Evolutionary conservation across 2,113 vertebrate genomes (phyloP).

Genomic region (Oryzias melastigma): DNA sequence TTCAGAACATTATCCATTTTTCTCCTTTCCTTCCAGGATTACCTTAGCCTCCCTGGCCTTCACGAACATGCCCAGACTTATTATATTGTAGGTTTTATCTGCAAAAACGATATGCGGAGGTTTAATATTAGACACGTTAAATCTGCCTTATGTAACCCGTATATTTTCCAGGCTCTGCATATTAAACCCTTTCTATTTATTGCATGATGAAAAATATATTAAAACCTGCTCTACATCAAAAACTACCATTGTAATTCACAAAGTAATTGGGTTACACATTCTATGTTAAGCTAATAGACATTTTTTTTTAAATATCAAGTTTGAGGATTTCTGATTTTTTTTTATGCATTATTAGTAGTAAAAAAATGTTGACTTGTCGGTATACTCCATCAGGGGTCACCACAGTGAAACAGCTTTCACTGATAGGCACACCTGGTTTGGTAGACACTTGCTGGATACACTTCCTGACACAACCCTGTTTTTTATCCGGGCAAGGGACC

Average conservation of each 20-base stretch:
- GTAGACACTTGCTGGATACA: too few species aligned
- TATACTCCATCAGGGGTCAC: too few species aligned
- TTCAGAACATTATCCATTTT: slow-evolving; percentile 28
- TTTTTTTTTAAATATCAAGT: too few species aligned
- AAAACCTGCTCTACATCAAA: slow-evolving; percentile 17
- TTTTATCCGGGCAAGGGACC: too few species aligned
- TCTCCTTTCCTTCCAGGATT: slow-evolving; percentile 23
- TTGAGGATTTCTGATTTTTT: background rate
- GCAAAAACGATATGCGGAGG: slow-evolving; percentile 20
- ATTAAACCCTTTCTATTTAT: slow-evolving; percentile 25
- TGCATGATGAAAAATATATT: slow-evolving; percentile 22
- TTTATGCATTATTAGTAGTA: too few species aligned
- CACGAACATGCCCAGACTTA: slow-evolving; percentile 11
- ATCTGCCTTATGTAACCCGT: slow-evolving; percentile 49
- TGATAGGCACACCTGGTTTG: too few species aligned
- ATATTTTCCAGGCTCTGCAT: slow-evolving; percentile 28
- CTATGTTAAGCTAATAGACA: too few species aligned
- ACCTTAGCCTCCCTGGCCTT: slow-evolving; percentile 6
- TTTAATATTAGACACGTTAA: slow-evolving; percentile 38
- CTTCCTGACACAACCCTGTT: too few species aligned
- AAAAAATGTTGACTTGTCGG: too few species aligned
- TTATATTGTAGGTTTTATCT: slow-evolving; percentile 10
- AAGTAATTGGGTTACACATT: slow-evolving; percentile 12
- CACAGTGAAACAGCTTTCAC: too few species aligned
- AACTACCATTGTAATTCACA: slow-evolving; percentile 15